These are phyloP conservation scores for Centruroides sculpturatus DNA, from an alignment of 1,140 invertebrate genomes.

Conservation along the genomic window DNA sequence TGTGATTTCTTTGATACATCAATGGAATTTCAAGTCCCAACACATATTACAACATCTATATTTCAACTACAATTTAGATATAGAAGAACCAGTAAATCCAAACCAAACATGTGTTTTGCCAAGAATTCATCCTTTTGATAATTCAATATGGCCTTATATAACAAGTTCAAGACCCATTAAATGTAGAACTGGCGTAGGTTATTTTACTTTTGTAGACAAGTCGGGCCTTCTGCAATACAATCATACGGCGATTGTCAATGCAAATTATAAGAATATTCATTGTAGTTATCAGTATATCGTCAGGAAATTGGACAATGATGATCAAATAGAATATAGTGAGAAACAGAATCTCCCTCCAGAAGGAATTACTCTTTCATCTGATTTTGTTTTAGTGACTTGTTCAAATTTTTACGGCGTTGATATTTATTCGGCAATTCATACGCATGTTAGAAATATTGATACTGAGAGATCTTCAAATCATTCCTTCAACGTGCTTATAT, in stretches of 20 bases:
- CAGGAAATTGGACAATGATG: not conserved
- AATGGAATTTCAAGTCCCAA: not conserved
- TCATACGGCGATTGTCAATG: not conserved
- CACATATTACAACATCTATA: conserved; percentile 6
- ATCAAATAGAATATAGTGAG: not conserved
- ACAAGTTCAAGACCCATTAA: not conserved
- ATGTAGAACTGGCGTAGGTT: not conserved
- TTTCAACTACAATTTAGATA: conserved; percentile 7
- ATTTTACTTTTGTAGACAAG: conserved; percentile 1
- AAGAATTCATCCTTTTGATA: conserved; percentile 9
- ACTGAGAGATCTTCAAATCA: not conserved
- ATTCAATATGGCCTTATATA: conserved; percentile 6
- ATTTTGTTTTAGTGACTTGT: conserved; percentile 6
- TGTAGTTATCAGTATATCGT: not conserved
- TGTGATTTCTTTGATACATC: no score
- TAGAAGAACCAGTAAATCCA: not conserved
- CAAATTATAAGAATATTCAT: not conserved
- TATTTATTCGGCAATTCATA: conserved; percentile 12
- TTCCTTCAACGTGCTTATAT: conserved; percentile 18
- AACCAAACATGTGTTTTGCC: conserved; percentile 8
- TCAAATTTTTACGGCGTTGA: conserved; percentile 5
- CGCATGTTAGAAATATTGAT: not conserved
- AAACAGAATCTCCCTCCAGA: not conserved
- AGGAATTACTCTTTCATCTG: not conserved
- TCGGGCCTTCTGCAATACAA: not conserved